A percentile compares a stretch with the other conserved stretches of the same genome.
phyloP scores from a whole-genome alignment of 1,140 invertebrate species.

The Campoletis sonorensis region DNA sequence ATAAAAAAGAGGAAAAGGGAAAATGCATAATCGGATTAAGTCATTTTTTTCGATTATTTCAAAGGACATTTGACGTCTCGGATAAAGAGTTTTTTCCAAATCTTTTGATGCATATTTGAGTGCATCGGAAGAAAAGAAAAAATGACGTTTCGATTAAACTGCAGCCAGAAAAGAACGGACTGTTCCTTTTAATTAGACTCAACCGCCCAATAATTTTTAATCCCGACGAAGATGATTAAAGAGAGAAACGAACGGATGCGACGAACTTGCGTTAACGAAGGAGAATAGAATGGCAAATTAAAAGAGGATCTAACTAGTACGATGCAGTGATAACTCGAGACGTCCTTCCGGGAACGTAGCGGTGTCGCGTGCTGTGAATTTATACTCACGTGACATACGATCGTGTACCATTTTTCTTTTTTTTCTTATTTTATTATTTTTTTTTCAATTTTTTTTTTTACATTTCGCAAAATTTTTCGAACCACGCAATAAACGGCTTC shows the following conservation, averaged over 20 bases:
- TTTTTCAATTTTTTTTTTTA: background rate
- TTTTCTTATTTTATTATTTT: background rate
- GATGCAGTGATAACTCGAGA: constrained; percentile 9
- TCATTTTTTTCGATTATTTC: background rate
- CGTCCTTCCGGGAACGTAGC: background rate
- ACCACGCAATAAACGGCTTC: background rate
- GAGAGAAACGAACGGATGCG: constrained; percentile 19
- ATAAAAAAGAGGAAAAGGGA: too few species aligned
- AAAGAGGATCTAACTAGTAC: constrained; percentile 20
- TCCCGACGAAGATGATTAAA: constrained; percentile 6
- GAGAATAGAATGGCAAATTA: constrained; percentile 3
- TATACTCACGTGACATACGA: background rate
- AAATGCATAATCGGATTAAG: background rate
- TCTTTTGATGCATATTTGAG: background rate
- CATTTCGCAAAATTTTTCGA: background rate
- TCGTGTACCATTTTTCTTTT: background rate
- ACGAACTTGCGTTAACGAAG: background rate
- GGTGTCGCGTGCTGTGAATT: constrained; percentile 18
- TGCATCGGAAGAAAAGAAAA: background rate
- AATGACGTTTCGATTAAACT: background rate
- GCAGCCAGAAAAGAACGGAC: background rate
- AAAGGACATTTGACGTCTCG: too few species aligned
- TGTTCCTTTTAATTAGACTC: constrained; percentile 6
- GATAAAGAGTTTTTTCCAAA: too few species aligned
- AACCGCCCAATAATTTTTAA: background rate